Evolutionary conservation across 2,888 invertebrate genomes (phyloP).

Genomic region (Agapetus fuscipes): DNA sequence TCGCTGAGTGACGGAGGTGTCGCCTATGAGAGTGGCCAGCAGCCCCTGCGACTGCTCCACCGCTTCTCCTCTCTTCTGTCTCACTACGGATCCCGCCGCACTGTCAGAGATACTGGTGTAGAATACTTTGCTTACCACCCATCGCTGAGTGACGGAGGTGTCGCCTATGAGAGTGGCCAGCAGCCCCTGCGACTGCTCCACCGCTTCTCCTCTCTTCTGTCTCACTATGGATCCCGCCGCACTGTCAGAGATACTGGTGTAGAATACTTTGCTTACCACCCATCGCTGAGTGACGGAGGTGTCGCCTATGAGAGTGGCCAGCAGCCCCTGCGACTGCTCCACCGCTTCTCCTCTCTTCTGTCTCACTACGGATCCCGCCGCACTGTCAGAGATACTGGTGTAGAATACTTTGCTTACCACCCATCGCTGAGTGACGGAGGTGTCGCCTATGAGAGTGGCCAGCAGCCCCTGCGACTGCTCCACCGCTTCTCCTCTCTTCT

Average conservation of each 20-base stretch:
- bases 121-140: constrained; percentile 88
- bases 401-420: constrained; percentile 77
- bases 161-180: constrained; percentile 92
- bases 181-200: constrained; percentile 86
- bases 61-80: constrained; percentile 89
- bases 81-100: constrained; percentile 92
- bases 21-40: constrained; percentile 89
- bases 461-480: constrained; percentile 88
- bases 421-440: constrained; percentile 97
- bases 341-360: constrained; percentile 93
- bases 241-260: constrained; percentile 87
- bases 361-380: constrained; percentile 92
- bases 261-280: constrained; percentile 83
- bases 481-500: constrained; percentile 89
- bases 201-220: constrained; percentile 89
- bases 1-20: constrained; percentile 95
- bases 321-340: constrained; percentile 83
- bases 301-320: constrained; percentile 92
- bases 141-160: constrained; percentile 95
- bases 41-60: constrained; percentile 90
- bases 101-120: constrained; percentile 89
- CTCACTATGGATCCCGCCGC: constrained; percentile 95
- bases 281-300: constrained; percentile 97
- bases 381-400: constrained; percentile 89
- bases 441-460: constrained; percentile 91